These are phyloP conservation scores for Callipepla californica DNA, from an alignment of 2,113 vertebrate genomes.

Conservation along the genomic window DNA sequence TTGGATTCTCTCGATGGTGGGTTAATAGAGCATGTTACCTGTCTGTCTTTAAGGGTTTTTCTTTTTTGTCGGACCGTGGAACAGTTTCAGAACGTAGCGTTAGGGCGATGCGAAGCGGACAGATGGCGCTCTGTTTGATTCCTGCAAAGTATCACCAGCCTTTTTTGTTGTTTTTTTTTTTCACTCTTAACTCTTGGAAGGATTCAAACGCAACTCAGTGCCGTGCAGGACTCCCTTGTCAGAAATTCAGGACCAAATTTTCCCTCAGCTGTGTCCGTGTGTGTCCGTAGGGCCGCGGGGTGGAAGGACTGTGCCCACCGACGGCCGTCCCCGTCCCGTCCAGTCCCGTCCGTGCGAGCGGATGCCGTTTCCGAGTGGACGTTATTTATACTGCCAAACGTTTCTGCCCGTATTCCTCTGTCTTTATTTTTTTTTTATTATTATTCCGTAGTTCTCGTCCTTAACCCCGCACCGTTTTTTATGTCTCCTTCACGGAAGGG, in stretches of 20 bases:
- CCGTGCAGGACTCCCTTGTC: slow-evolving; percentile 94
- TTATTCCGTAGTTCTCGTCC: slow-evolving; percentile 87
- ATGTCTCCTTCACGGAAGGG: slow-evolving; percentile 99
- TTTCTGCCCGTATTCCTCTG: slow-evolving; percentile 85
- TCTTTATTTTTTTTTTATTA: slow-evolving; percentile 69
- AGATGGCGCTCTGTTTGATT: slow-evolving; percentile 99
- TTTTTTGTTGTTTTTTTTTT: slow-evolving; percentile 76
- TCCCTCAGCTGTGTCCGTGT: slow-evolving; percentile 74
- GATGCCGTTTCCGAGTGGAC: slow-evolving; percentile 98
- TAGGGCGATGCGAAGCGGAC: slow-evolving; percentile 94
- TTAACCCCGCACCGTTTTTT: slow-evolving; percentile 91
- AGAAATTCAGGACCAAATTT: slow-evolving; percentile 98
- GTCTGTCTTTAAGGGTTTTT: slow-evolving; percentile 91
- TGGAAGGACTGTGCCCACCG: slow-evolving; percentile 88
- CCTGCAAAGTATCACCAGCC: slow-evolving; percentile 96
- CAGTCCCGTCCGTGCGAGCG: slow-evolving; percentile 37
- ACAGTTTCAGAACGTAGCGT: slow-evolving; percentile 89
- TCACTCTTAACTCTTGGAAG: slow-evolving; percentile 94
- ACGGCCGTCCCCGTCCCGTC: slow-evolving; percentile 81
- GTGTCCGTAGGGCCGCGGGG: slow-evolving; percentile 85
- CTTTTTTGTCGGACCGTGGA: slow-evolving; percentile 96
- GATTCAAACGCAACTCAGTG: slow-evolving; percentile 99
- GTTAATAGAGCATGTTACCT: slow-evolving; percentile 95
- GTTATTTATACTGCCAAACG: slow-evolving; percentile 99
- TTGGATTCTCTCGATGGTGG: slow-evolving; percentile 92